Evolutionary conservation across 1,140 invertebrate genomes (phyloP).

Genomic region (Meteorus sp.): DNA sequence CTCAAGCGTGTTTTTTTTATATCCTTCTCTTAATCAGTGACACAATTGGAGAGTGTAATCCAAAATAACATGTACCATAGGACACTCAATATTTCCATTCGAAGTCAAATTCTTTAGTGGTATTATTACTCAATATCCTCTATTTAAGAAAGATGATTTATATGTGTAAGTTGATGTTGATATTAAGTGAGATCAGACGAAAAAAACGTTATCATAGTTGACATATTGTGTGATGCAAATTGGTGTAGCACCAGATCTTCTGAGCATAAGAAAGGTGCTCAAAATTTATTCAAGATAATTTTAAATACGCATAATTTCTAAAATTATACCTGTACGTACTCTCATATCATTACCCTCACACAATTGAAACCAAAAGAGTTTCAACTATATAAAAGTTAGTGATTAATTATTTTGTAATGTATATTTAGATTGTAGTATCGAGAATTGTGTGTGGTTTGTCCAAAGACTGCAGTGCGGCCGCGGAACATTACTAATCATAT

Average conservation of each 20-base stretch:
- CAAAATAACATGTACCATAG: background rate
- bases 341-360: too few relatives aligned
- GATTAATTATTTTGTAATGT: slow-evolving; percentile 4
- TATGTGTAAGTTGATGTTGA: slow-evolving; percentile 1
- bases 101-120: background rate
- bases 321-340: too few relatives aligned
- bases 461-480: slow-evolving; percentile 39
- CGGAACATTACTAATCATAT: background rate
- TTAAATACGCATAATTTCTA: too few relatives aligned
- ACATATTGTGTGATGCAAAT: too few relatives aligned
- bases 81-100: background rate
- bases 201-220: too few relatives aligned
- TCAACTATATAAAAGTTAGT: too few relatives aligned
- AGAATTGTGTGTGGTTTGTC: slow-evolving; percentile 29
- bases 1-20: slow-evolving; percentile 40
- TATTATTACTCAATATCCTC: background rate
- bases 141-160: background rate
- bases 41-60: too few relatives aligned
- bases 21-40: too few relatives aligned
- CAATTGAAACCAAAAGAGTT: too few relatives aligned
- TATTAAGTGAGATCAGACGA: background rate
- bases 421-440: slow-evolving; percentile 19
- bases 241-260: too few relatives aligned
- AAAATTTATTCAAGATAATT: too few relatives aligned
- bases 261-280: too few relatives aligned